Base-by-base conservation (phyloP, 1,140 invertebrate genomes). In the Semibalanus balanoides region DNA sequence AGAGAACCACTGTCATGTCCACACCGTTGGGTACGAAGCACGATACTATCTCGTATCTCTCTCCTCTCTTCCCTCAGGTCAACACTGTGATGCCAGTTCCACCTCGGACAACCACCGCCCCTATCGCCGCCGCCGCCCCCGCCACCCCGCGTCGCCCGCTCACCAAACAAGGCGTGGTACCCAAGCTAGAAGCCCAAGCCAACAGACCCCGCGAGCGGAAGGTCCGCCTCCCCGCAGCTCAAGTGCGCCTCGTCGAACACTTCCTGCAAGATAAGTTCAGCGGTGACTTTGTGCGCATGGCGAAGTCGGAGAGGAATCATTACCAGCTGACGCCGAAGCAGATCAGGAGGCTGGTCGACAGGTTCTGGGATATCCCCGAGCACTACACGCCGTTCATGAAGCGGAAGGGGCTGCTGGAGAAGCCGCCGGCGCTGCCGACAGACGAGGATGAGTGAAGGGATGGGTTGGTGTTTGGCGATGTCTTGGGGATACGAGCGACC, bases 271-370 rank as follows among this genome's bases (percentile, higher is more conserved):
- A 28, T 9, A 11, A 11, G 28, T 27, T 22, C 70, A n/a, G 70
- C 28, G 25, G 19, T 11, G 70, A 72, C 19, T 72, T 29, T 29
- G n/a, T 28, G n/a, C 5, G 11, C 11, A 72, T 72, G 70, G 70
- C 70, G n/a, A 17, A n/a, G 5, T 11, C 9, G 0, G 7, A 28
- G 70, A 30, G 28, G 11, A 72, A 72, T 29, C 70, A 72, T n/a
- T 29, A 72, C 29, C 70, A 72, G 70, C 28, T 72, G 70, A 72
- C 70, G 70, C 70, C 70, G 70, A 29, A 30, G 9, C 70, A 72
- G 29, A 28, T 72, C 11, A 11, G 70, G 11, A 17, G 29, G 70
- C 70, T 72, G n/a, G 70, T 72, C 3, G 9, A 0, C 19, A 11
- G 70, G 29, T 72, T 72, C 28, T 72, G 70, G 70, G 29, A 30